A percentile compares a stretch with the other conserved stretches of the same genome.
Evolutionary conservation across 2,888 invertebrate species (phyloP).

Genomic region (Xestia ashworthii): DNA sequence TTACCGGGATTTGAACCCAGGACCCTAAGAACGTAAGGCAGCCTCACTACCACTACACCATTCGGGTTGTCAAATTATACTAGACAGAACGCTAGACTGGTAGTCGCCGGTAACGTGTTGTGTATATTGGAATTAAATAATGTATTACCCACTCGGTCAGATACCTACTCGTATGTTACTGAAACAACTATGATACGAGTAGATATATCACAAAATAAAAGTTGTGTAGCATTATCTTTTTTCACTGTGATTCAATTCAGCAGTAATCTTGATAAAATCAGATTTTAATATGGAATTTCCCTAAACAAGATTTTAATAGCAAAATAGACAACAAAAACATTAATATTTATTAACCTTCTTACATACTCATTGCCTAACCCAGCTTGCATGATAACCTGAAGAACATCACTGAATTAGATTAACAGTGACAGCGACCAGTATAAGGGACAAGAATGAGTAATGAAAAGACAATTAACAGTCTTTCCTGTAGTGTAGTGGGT

Average conservation of each 20-base stretch:
- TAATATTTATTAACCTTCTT: not conserved
- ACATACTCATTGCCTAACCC: constrained; percentile 11
- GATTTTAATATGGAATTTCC: not conserved
- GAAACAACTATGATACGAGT: not conserved
- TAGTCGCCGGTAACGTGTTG: constrained; percentile 24
- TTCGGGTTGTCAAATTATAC: not conserved
- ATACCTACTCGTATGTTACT: not conserved
- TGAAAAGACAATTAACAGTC: constrained; percentile 65
- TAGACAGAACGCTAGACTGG: constrained; percentile 27
- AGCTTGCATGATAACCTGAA: constrained; percentile 30
- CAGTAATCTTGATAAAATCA: not conserved
- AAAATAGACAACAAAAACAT: not conserved
- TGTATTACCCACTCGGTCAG: constrained; percentile 11
- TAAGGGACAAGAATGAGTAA: constrained; percentile 57
- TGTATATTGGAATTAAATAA: constrained; percentile 23
- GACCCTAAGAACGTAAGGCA: no score
- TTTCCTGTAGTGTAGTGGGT: constrained; percentile 65
- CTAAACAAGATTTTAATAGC: no score
- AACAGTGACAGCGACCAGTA: constrained; percentile 35
- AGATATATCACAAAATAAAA: not conserved
- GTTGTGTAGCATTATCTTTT: not conserved
- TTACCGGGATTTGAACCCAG: no score
- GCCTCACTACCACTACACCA: no score
- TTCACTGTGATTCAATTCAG: not conserved
- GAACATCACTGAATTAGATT: constrained; percentile 52